Conservation (phyloP, 2,113 vertebrate species). For the Quiscalus mexicanus region DNA sequence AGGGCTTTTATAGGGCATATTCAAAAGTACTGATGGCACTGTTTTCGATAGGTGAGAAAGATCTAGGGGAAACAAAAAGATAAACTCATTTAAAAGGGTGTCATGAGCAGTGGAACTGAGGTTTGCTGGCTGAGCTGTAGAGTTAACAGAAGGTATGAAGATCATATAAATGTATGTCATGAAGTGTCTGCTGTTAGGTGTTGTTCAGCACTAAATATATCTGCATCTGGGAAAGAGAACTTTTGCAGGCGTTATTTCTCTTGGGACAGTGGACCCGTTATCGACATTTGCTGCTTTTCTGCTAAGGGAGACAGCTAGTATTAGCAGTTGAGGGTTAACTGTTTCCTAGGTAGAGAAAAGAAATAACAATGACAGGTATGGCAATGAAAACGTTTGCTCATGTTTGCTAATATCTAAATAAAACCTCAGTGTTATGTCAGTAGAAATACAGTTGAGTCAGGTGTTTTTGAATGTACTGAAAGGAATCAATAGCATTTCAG, state of each 20-base stretch:
- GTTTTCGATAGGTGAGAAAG: not conserved
- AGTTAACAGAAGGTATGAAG: constrained; percentile 39
- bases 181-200: constrained; percentile 32
- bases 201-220: constrained; percentile 27
- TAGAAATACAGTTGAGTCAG: constrained; percentile 77
- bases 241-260: constrained; percentile 60
- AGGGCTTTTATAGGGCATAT: not conserved
- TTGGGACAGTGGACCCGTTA: constrained; percentile 29
- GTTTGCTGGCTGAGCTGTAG: not conserved
- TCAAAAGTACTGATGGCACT: not conserved
- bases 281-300: constrained; percentile 23
- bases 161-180: constrained; percentile 37
- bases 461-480: constrained; percentile 67
- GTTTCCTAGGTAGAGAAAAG: not conserved
- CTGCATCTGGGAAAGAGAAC: constrained; percentile 48
- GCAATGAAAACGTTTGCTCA: constrained; percentile 4
- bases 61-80: not conserved
- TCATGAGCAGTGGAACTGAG: not conserved
- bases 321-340: constrained; percentile 38
- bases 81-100: constrained; percentile 1
- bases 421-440: constrained; percentile 73
- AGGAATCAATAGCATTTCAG: constrained; percentile 77
- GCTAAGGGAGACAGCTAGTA: not conserved
- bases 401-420: constrained; percentile 68
- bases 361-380: not conserved